Conservation (phyloP, 2,797 vertebrate genomes). For the Nannoperca australis region DNA sequence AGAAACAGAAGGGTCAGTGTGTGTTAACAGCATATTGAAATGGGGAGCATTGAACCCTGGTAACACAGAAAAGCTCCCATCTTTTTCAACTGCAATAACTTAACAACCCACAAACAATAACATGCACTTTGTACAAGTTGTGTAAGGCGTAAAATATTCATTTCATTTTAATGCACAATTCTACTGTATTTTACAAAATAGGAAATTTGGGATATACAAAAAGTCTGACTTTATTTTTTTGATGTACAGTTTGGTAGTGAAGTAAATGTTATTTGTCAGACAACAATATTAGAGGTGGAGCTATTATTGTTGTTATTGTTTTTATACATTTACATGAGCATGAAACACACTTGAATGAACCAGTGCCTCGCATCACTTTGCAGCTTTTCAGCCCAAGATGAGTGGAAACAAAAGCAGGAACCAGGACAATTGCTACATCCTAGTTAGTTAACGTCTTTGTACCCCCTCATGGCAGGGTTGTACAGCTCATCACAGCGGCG, state of each 20-base stretch:
- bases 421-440: background rate
- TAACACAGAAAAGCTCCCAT: background rate
- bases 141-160: background rate
- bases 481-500: no score
- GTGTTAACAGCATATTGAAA: no score
- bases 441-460: no score
- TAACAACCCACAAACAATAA: slow-evolving; percentile 15
- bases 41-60: no score
- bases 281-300: background rate
- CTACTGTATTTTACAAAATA: background rate
- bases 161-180: background rate
- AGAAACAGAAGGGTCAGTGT: no score
- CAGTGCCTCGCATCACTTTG: background rate
- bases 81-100: slow-evolving; percentile 14
- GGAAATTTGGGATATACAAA: background rate
- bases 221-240: background rate
- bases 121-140: background rate
- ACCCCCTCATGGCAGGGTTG: no score
- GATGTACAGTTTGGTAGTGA: background rate
- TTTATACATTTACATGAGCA: slow-evolving; percentile 2
- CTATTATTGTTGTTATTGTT: background rate
- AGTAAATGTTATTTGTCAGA: background rate
- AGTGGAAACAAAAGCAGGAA: background rate
- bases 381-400: background rate
- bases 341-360: background rate